Percentiles rank a stretch among this genome's conserved stretches.
These are phyloP conservation scores for Phyto melanocephala DNA, from an alignment of 2,888 invertebrate genomes.

Conservation along the genomic window DNA sequence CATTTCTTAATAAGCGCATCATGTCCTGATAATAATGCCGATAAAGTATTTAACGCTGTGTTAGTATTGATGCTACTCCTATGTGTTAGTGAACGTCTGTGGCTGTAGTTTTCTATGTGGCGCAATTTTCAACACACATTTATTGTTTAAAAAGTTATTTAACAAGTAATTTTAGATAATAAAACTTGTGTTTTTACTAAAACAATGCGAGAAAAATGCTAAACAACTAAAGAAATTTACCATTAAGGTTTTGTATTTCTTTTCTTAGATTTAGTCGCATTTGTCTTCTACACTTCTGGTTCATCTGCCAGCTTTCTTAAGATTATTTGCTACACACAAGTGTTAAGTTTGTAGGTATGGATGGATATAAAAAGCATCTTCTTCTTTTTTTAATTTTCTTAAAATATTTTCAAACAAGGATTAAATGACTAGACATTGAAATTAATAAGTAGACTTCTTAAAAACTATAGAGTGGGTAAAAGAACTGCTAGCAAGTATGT, in stretches of 20 bases:
- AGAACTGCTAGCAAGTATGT: too few relatives aligned
- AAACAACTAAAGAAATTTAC: constrained; percentile 15
- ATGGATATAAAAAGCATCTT: neutral
- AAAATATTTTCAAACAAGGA: neutral
- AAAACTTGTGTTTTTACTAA: neutral
- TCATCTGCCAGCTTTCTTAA: neutral
- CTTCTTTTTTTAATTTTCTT: neutral
- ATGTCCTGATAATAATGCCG: neutral
- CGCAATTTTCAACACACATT: neutral
- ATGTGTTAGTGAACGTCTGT: neutral
- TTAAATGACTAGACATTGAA: constrained; percentile 10
- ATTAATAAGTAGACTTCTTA: neutral
- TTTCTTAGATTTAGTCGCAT: neutral
- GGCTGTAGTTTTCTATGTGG: neutral
- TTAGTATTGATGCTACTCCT: neutral
- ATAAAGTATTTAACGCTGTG: neutral
- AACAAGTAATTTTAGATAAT: constrained; percentile 32
- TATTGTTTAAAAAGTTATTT: constrained; percentile 35
- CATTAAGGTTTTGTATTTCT: neutral
- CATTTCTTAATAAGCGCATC: neutral
- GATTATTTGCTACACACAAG: neutral
- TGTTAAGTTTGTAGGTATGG: neutral
- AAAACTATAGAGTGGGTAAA: neutral
- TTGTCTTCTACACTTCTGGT: neutral
- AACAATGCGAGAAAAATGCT: constrained; percentile 11